phyloP scores from a whole-genome alignment of 2,797 vertebrate genomes.

The Meda fulgida region DNA sequence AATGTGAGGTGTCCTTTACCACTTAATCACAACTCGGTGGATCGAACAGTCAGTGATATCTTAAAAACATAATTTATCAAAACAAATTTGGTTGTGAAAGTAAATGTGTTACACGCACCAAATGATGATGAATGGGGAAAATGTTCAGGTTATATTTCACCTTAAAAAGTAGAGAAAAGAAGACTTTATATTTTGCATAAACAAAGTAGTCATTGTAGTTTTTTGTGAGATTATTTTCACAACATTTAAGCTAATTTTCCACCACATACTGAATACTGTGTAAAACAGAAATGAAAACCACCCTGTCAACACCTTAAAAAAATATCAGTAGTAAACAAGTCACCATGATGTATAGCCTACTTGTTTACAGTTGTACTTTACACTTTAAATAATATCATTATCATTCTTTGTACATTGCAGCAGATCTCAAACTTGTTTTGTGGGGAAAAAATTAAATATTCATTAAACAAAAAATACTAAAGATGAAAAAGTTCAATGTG shows the following conservation, averaged over 20 bases:
- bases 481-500: neutral
- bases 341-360: no score
- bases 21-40: neutral
- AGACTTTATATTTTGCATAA: neutral
- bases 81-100: neutral
- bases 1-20: neutral
- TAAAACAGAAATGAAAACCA: neutral
- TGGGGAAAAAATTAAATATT: neutral
- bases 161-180: neutral
- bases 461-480: neutral
- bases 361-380: neutral
- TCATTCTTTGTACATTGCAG: neutral
- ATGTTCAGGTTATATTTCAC: neutral
- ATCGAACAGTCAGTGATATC: neutral
- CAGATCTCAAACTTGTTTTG: neutral
- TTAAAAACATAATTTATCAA: fast-evolving
- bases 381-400: neutral
- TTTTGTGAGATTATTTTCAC: neutral
- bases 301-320: neutral
- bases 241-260: neutral
- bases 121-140: neutral
- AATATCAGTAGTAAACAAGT: neutral
- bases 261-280: neutral
- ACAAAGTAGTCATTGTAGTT: neutral
- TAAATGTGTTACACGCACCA: neutral